phyloP scores from a whole-genome alignment of 2,113 vertebrate species.

The Microcebus lehilahytsara region DNA sequence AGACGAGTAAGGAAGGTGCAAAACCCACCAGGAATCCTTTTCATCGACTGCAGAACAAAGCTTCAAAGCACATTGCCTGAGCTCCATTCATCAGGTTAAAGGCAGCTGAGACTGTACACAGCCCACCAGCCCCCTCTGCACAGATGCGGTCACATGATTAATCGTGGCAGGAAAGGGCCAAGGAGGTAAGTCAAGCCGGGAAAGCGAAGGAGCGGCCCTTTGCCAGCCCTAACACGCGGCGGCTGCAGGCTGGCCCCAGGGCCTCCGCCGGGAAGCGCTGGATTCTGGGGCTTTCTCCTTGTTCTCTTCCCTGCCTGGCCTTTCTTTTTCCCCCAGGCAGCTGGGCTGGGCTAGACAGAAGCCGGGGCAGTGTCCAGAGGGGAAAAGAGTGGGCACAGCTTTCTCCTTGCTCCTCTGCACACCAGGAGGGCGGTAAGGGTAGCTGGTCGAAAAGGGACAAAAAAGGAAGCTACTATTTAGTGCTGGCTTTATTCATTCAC shows the following conservation, averaged over 20 bases:
- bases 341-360: background rate
- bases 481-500: background rate
- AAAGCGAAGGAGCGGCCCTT: constrained; percentile 63
- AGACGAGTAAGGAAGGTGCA: constrained; percentile 62
- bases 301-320: background rate
- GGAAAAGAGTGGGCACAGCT: too few species aligned
- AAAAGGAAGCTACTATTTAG: constrained; percentile 6
- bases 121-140: constrained; percentile 59
- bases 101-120: constrained; percentile 75
- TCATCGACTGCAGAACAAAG: constrained; percentile 77
- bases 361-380: background rate
- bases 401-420: background rate
- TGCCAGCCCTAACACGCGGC: background rate
- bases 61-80: constrained; percentile 79
- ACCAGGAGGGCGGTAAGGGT: background rate
- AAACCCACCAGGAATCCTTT: constrained; percentile 56
- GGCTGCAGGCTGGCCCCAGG: constrained; percentile 23
- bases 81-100: constrained; percentile 79
- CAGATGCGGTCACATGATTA: constrained; percentile 70
- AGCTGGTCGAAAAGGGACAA: background rate
- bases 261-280: background rate
- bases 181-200: constrained; percentile 75
- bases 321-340: background rate
- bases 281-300: background rate
- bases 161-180: constrained; percentile 66